Evolutionary conservation across 2,888 invertebrate genomes (phyloP), one percentile per base, ranked within the genome.

Genomic region (Drosophila meridionalis): DNA sequence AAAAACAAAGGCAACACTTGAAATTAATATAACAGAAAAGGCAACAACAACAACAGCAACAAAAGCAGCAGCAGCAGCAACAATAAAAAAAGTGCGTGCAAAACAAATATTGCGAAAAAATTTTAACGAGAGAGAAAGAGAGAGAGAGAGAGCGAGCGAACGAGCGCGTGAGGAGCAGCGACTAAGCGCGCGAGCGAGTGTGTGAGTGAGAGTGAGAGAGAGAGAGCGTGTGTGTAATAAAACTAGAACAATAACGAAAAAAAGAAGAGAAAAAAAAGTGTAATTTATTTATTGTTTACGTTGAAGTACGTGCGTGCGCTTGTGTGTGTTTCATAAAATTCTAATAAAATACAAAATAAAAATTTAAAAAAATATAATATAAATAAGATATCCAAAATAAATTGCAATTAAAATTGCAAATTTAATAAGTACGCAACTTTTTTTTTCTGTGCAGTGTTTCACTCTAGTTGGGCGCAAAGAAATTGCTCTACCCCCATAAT

Each of bases 11-110:
- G 34, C 50, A 58, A 47, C 38, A 34, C 61, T 61, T 34, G 61
- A 32, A 61, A 40, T 61, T 20, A 53, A 61, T 40, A 43, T 32
- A 34, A 58, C 42, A 20, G 14, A 11, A 52, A 52, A 50, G 50
- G 32, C 48, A 73, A 11, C 52, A 52, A 34, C 11, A 55, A 38
- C 20, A 52, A 12, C 14, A 48, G 0, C 47, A 48, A 0, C 30
- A 45, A n/a, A 28, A 53, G 34, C 36, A 70, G 7, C 47, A 28
- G 30, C 36, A 52, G 8, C 26, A 45, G 4, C 26, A 45, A 9
- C 43, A 55, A 4, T 7, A 34, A 36, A 40, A 72, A 75, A 78
- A 78, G 74, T 78, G 78, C 69, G 77, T 76, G 65, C 42, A 66
- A 72, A 64, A 65, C 42, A 48, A 69, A 79, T 67, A 63, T 38